Conservation (phyloP, 2,888 invertebrate species). For the Himalopsyche tibetana region DNA sequence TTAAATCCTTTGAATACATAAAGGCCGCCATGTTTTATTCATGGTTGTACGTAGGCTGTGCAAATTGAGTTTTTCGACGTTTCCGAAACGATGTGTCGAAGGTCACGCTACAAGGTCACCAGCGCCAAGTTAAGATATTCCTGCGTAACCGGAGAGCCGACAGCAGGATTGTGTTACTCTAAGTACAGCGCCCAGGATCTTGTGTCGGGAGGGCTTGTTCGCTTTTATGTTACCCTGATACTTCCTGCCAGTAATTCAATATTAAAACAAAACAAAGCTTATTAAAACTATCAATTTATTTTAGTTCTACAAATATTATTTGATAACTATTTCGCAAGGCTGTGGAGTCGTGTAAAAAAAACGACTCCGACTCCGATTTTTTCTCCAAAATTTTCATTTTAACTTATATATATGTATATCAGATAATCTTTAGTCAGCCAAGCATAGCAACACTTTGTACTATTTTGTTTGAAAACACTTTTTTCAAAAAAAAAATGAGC, state of each 20-base stretch:
- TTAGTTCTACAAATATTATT: no score
- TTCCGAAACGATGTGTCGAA: conserved; percentile 45
- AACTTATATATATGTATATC: no score
- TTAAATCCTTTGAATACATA: conserved; percentile 11
- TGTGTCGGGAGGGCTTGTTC: conserved; percentile 7
- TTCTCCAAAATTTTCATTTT: no score
- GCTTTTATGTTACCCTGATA: conserved; percentile 46
- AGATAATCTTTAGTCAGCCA: no score
- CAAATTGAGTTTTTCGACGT: conserved; percentile 5
- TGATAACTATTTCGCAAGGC: no score
- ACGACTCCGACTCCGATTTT: no score
- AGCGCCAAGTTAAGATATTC: conserved; percentile 13
- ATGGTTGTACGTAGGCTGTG: conserved; percentile 6
- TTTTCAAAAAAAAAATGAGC: no score
- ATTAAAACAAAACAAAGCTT: not conserved
- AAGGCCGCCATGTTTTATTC: conserved; percentile 28
- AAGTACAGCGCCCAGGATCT: conserved; percentile 39
- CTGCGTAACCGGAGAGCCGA: conserved; percentile 58
- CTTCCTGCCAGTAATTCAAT: conserved; percentile 4
- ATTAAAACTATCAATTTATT: not conserved
- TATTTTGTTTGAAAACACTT: no score
- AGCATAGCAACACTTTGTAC: no score
- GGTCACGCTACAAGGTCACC: conserved; percentile 57
- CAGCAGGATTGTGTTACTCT: conserved; percentile 60
- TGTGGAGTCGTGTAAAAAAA: no score